A percentile compares a stretch with the other conserved stretches of the same genome.
Evolutionary conservation across 2,113 vertebrate genomes (phyloP).

Genomic region (Elephantulus edwardii): DNA sequence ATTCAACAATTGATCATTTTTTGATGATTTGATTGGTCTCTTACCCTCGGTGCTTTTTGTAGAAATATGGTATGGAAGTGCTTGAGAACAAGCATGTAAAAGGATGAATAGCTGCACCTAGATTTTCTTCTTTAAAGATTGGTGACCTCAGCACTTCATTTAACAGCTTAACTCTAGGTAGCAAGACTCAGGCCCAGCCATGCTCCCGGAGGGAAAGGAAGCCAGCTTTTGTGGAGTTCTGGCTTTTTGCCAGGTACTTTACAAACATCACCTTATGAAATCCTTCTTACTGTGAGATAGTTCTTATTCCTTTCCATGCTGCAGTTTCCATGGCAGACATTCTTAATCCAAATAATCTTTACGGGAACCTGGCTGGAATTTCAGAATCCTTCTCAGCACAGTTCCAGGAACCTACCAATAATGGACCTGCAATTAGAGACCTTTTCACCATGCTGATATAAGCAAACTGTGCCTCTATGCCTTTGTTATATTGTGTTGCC

Average conservation of each 20-base stretch:
- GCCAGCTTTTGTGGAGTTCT: background rate
- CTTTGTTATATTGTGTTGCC: background rate
- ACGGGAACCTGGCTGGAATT: background rate
- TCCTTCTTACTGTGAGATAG: background rate
- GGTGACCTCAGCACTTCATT: too few relatives aligned
- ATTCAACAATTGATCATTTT: background rate
- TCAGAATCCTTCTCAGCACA: background rate
- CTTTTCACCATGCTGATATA: background rate
- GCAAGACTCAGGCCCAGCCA: background rate
- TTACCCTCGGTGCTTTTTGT: background rate
- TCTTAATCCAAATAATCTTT: background rate
- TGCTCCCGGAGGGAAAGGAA: slow-evolving; percentile 12
- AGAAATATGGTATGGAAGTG: background rate
- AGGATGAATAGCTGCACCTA: background rate
- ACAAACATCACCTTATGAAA: background rate
- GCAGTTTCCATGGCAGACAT: background rate
- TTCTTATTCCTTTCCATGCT: background rate
- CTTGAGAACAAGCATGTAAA: background rate
- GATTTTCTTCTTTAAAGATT: background rate
- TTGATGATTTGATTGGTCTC: background rate
- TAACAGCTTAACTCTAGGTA: background rate
- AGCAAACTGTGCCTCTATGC: background rate
- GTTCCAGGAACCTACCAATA: background rate
- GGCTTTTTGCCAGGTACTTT: slow-evolving; percentile 26
- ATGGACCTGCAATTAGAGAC: background rate